These are phyloP conservation scores for Protobothrops mucrosquamatus DNA, from an alignment of 2,113 vertebrate species.

Conservation along the genomic window DNA sequence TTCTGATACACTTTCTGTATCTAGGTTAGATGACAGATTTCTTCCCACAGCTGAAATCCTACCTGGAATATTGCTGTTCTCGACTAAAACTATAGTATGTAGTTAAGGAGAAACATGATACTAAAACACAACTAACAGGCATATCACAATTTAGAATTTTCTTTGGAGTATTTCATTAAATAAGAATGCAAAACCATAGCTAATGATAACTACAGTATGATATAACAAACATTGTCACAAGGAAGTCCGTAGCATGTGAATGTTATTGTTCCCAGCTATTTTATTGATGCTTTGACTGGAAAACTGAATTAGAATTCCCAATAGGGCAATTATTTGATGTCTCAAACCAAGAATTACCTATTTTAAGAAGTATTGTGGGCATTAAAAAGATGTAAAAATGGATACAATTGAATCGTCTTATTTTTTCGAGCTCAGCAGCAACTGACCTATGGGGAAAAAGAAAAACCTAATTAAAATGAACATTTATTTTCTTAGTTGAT, in stretches of 20 bases:
- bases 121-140: neutral
- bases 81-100: constrained; percentile 63
- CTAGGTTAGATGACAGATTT: neutral
- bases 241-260: neutral
- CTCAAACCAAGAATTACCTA: neutral
- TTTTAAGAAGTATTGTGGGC: neutral
- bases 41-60: constrained; percentile 31
- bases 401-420: constrained; percentile 79
- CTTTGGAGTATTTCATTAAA: neutral
- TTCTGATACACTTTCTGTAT: constrained; percentile 18
- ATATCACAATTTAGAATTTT: neutral
- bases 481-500: neutral
- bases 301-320: neutral
- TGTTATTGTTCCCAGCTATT: neutral
- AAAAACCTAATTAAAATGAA: neutral
- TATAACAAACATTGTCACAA: neutral
- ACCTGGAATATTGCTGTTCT: constrained; percentile 59
- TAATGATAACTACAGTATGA: neutral
- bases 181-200: neutral
- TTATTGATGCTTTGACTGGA: neutral
- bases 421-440: constrained; percentile 74
- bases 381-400: constrained; percentile 45
- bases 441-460: constrained; percentile 62
- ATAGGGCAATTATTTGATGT: neutral
- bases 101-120: constrained; percentile 58